Evolutionary conservation across 64 coral and sea anemone genomes (phyloP).

Genomic region (Astreopora myriophthalma): DNA sequence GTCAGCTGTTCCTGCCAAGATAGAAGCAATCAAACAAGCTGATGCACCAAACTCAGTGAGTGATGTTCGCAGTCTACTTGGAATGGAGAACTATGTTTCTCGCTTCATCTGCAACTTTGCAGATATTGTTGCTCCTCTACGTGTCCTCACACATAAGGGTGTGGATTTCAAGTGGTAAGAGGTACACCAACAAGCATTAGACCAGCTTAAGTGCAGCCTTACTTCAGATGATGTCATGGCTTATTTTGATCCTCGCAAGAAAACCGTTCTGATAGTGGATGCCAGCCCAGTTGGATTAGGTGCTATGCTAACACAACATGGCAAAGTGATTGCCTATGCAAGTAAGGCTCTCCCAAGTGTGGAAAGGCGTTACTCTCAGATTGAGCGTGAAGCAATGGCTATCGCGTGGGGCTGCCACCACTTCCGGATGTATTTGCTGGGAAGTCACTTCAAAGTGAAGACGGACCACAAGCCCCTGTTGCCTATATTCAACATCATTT

Average conservation of each 20-base stretch:
- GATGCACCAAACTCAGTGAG: not conserved
- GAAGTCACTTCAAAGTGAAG: not conserved
- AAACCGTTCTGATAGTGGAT: conserved; percentile 51
- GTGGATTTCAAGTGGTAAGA: conserved; percentile 11
- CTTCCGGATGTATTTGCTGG: conserved; percentile 50
- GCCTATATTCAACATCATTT: not conserved
- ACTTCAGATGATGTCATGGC: conserved; percentile 25
- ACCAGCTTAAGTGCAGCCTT: conserved; percentile 10
- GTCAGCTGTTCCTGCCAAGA: conserved; percentile 19
- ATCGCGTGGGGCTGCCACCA: conserved; percentile 39
- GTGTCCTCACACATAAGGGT: not conserved
- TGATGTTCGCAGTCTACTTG: conserved; percentile 26
- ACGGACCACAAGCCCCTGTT: conserved; percentile 1
- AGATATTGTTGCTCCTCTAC: conserved; percentile 39
- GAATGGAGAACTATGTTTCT: conserved; percentile 64
- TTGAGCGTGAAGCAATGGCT: conserved; percentile 32
- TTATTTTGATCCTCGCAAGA: conserved; percentile 63
- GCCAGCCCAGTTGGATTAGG: not conserved
- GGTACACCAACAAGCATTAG: conserved; percentile 33
- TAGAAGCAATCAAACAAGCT: conserved; percentile 28
- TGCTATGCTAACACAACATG: conserved; percentile 51
- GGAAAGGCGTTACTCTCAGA: conserved; percentile 1
- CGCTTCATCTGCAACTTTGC: conserved; percentile 43
- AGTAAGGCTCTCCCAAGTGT: conserved; percentile 49
- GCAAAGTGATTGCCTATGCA: conserved; percentile 42